A percentile compares a stretch with the other conserved stretches of the same genome.
Evolutionary conservation across 2,888 invertebrate genomes (phyloP).

Genomic region (Ellobium chinense): DNA sequence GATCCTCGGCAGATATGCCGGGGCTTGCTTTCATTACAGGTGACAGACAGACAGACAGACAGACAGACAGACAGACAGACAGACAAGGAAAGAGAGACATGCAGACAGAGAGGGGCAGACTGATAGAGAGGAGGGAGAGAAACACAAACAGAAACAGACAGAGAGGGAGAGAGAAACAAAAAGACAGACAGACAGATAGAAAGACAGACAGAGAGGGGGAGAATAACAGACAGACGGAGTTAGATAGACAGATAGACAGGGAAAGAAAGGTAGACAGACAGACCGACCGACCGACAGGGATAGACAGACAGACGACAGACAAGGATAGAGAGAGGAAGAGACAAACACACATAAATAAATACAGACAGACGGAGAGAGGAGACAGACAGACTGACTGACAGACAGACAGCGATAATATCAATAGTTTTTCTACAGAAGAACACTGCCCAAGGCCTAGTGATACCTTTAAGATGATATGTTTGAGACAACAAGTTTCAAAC

Average conservation of each 20-base stretch:
- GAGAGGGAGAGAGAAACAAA: conserved; percentile 8
- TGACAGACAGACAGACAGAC: too few relatives aligned
- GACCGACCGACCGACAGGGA: not conserved
- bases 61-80: too few relatives aligned
- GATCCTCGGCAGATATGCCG: too few relatives aligned
- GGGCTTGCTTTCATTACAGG: too few relatives aligned
- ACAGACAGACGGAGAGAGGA: not conserved
- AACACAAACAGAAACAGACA: conserved; percentile 4
- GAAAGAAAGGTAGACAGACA: not conserved
- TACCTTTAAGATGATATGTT: too few relatives aligned
- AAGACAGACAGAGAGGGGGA: not conserved
- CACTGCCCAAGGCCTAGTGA: too few relatives aligned
- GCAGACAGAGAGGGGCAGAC: too few relatives aligned
- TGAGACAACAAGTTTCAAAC: too few relatives aligned
- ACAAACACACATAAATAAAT: not conserved
- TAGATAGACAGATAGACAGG: not conserved
- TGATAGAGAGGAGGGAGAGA: conserved; percentile 28
- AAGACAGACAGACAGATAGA: not conserved
- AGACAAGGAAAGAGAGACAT: too few relatives aligned
- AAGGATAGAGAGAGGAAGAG: conserved; percentile 1
- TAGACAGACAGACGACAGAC: not conserved
- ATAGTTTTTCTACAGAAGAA: not conserved
- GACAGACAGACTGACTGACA: not conserved
- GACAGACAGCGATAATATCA: not conserved
- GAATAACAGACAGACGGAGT: not conserved